A percentile compares a stretch with the other conserved stretches of the same genome.
phyloP scores from a whole-genome alignment of 2,888 invertebrate species.

The Myathropa florea region DNA sequence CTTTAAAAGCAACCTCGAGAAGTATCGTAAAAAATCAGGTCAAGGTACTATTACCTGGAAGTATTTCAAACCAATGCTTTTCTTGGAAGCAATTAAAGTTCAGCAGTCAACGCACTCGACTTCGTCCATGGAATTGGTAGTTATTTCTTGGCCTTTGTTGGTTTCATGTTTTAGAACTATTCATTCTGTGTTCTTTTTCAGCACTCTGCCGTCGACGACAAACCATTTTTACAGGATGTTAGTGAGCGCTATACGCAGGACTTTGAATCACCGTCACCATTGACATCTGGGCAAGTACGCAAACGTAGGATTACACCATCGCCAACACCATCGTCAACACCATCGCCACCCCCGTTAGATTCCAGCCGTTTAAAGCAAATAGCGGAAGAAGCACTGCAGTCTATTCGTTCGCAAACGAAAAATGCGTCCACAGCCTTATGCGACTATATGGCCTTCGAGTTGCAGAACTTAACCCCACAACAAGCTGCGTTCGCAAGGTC shows the following conservation, averaged over 20 bases:
- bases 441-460: constrained; percentile 32
- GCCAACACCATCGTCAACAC: neutral
- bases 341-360: neutral
- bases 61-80: constrained; percentile 51
- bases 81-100: constrained; percentile 31
- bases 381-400: constrained; percentile 21
- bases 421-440: constrained; percentile 14
- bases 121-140: constrained; percentile 24
- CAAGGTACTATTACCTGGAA: constrained; percentile 50
- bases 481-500: constrained; percentile 26
- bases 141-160: constrained; percentile 25
- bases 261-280: constrained; percentile 14
- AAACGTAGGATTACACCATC: constrained; percentile 13
- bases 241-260: constrained; percentile 2
- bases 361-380: constrained; percentile 9
- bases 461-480: constrained; percentile 16
- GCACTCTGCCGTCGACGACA: constrained; percentile 18
- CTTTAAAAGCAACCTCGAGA: constrained; percentile 49
- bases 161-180: constrained; percentile 2
- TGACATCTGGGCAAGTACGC: neutral
- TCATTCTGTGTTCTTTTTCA: constrained; percentile 19
- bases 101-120: constrained; percentile 23
- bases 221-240: neutral
- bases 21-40: constrained; percentile 18
- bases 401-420: neutral